Evolutionary conservation across 2,888 invertebrate genomes (phyloP), one percentile per base, ranked within the genome.

Genomic region (Dioctria rufipes): DNA sequence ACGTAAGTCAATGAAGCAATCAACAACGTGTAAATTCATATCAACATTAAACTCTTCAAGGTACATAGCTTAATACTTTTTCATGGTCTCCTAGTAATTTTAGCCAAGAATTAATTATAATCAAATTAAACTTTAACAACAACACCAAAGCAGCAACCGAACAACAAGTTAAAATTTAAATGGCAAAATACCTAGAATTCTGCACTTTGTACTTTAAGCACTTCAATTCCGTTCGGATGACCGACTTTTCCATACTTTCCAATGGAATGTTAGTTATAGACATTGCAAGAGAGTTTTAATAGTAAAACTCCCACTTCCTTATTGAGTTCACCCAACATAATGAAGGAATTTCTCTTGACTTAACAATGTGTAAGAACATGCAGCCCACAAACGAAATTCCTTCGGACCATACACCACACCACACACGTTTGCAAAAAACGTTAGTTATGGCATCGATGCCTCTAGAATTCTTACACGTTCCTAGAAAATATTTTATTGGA

Each of bases 251-350:
- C 11, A n/a, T 37, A 51, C 43, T 69, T 69, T 11, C 51, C 11
- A 13, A 37, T 51, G 51, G 69, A 69, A 69, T 69, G 51, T 39
- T 37, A 69, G 69, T 69, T 39, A 49, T 51, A 46, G 39, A 42
- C 13, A 49, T 9, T 4, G 5, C 61, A 13, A 39, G 8, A 61
- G 25, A 49, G 11, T 49, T 37, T 61, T 61, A 58, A 73, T 40
- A 42, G n/a, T 40, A 54, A 13, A 58, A 25, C 25, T 25, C 73
- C 51, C 13, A 54, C 60, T 58, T 40, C 73, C 73, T 60, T 60
- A 73, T 73, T 73, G 73, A 73, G 73, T 73, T 73, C 54, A 25
- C 73, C n/a, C 54, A 13, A 73, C 73, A 73, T 73, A 73, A 73
- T 73, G 58, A 58, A 73, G 73, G 73, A 73, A 73, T 73, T 73